A percentile compares a stretch with the other conserved stretches of the same genome.
These are phyloP conservation scores for Syritta pipiens DNA, from an alignment of 2,888 invertebrate genomes.

Conservation along the genomic window DNA sequence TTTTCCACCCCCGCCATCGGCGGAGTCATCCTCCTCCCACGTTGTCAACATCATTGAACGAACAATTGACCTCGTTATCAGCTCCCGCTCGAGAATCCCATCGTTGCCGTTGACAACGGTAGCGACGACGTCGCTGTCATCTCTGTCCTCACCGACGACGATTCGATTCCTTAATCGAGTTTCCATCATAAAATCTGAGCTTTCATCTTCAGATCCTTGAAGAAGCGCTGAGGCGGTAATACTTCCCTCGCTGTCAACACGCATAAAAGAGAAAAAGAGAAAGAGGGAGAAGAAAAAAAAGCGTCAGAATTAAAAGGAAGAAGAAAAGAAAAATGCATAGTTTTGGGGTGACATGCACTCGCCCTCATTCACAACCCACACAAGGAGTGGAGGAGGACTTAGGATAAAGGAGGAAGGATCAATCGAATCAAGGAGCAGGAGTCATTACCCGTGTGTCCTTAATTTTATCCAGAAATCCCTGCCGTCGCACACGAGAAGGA, in stretches of 20 bases:
- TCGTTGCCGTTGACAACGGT: constrained; percentile 52
- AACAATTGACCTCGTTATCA: constrained; percentile 73
- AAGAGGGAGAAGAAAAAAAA: background rate
- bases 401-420: constrained; percentile 6
- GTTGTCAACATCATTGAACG: constrained; percentile 71
- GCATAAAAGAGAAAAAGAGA: constrained; percentile 24
- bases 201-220: constrained; percentile 73
- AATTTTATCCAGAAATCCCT: constrained; percentile 73
- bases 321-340: background rate
- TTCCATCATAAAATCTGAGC: constrained; percentile 75
- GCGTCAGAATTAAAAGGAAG: constrained; percentile 1
- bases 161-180: constrained; percentile 73
- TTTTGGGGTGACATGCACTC: background rate
- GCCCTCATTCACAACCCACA: background rate
- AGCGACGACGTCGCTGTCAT: constrained; percentile 18
- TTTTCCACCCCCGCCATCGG: background rate
- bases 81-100: constrained; percentile 69
- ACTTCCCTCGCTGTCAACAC: constrained; percentile 67
- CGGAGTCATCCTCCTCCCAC: no score
- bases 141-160: constrained; percentile 33
- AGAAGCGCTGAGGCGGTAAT: constrained; percentile 72
- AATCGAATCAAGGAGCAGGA: constrained; percentile 53
- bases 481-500: constrained; percentile 71
- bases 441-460: constrained; percentile 70
- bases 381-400: background rate